These are phyloP conservation scores for Dreissena rostriformis DNA, from an alignment of 1,140 invertebrate species.

Conservation along the genomic window DNA sequence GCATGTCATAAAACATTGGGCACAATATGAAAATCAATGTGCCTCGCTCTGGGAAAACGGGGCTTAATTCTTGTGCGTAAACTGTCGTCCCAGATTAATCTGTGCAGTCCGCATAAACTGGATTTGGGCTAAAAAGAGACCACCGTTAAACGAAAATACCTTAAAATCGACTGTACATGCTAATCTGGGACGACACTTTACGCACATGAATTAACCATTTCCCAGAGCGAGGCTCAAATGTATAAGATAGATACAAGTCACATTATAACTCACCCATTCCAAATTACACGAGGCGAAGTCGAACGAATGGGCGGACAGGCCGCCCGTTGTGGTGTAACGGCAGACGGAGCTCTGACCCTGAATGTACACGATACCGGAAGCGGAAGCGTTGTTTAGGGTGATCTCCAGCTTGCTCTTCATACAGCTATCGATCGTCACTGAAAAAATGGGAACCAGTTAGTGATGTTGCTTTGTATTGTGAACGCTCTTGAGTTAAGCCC, in stretches of 20 bases:
- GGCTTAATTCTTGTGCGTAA: neutral
- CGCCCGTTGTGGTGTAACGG: conserved; percentile 10
- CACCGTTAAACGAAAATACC: too few species aligned
- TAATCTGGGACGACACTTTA: neutral
- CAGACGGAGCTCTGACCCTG: conserved; percentile 46
- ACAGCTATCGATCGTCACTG: conserved; percentile 40
- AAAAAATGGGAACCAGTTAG: neutral
- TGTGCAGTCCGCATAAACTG: neutral
- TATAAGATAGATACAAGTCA: neutral
- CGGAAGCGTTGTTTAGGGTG: conserved; percentile 5
- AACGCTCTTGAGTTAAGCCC: neutral
- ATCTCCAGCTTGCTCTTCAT: conserved; percentile 34
- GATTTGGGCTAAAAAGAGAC: neutral
- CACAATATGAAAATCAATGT: too few species aligned
- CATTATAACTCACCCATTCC: conserved; percentile 25
- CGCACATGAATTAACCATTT: neutral
- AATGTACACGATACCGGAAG: conserved; percentile 33
- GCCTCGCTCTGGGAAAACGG: neutral
- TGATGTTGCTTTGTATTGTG: neutral
- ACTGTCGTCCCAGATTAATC: neutral
- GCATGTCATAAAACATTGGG: too few species aligned
- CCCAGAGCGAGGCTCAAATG: neutral
- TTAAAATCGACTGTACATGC: neutral
- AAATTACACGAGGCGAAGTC: conserved; percentile 39
- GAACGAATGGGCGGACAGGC: conserved; percentile 5